Percentiles rank a stretch among this genome's conserved stretches.
Conservation (phyloP, 1,140 invertebrate species). For the Cherax destructor region DNA sequence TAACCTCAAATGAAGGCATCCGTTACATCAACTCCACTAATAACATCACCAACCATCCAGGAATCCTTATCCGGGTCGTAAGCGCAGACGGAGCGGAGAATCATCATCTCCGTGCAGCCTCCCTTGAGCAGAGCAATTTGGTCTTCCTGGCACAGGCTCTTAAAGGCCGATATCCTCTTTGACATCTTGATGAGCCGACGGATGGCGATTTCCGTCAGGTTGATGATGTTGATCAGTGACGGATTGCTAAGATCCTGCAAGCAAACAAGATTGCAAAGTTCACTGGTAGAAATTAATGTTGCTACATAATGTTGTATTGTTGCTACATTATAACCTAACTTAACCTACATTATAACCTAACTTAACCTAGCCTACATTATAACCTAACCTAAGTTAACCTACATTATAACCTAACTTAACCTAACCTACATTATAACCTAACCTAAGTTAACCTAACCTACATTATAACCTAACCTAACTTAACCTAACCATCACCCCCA, state of each 20-base stretch:
- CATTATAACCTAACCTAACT: too few species aligned
- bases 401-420: too few species aligned
- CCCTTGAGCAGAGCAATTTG: constrained; percentile 93
- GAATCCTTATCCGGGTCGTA: constrained; percentile 89
- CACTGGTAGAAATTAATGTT: too few species aligned
- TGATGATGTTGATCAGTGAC: constrained; percentile 87
- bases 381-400: too few species aligned
- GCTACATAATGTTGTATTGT: too few species aligned
- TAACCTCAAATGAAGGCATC: too few species aligned
- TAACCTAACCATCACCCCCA: too few species aligned
- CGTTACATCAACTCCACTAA: background rate
- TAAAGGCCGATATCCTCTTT: constrained; percentile 91
- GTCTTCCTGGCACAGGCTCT: constrained; percentile 93
- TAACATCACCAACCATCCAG: constrained; percentile 82
- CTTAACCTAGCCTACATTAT: too few species aligned
- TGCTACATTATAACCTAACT: too few species aligned
- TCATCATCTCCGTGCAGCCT: constrained; percentile 93
- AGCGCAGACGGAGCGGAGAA: constrained; percentile 89
- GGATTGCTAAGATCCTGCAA: constrained; percentile 78
- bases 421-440: too few species aligned
- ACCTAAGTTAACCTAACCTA: too few species aligned
- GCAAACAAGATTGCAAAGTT: background rate
- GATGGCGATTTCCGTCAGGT: constrained; percentile 93
- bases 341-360: too few species aligned
- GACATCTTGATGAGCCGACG: constrained; percentile 93